Conservation (phyloP, 2,888 invertebrate species). For the Cryptus armator region DNA sequence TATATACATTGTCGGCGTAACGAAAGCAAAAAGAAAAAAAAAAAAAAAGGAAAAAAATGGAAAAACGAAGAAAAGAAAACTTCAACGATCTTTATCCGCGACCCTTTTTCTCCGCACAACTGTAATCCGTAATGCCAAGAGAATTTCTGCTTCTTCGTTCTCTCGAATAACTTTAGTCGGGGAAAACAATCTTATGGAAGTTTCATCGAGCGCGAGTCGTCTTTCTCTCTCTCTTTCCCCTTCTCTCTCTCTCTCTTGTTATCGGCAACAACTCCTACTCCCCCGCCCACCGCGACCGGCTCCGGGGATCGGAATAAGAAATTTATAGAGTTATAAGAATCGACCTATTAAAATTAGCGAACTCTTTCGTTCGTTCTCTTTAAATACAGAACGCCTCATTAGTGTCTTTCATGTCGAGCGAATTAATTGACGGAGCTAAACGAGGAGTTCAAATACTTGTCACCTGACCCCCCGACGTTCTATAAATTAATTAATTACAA, state of each 20-base stretch:
- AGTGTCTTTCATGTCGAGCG: not conserved
- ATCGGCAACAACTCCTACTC: conserved; percentile 9
- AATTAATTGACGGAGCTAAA: not conserved
- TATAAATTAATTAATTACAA: not conserved
- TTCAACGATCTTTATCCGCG: conserved; percentile 6
- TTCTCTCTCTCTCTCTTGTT: not conserved
- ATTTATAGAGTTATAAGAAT: conserved; percentile 49
- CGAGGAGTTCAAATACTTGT: not conserved
- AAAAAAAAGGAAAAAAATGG: conserved; percentile 26
- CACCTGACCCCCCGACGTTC: not conserved
- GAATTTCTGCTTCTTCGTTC: conserved; percentile 19
- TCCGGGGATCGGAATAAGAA: not conserved
- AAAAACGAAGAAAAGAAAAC: conserved; percentile 12
- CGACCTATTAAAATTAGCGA: conserved; percentile 39
- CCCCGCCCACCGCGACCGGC: not conserved
- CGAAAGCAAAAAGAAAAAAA: conserved; percentile 20
- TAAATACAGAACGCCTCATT: conserved; percentile 12
- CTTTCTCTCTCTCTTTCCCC: not conserved
- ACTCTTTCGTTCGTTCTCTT: conserved; percentile 16
- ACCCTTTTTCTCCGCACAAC: conserved; percentile 21
- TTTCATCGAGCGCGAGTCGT: conserved; percentile 32
- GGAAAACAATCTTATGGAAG: conserved; percentile 30
- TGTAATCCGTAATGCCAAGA: conserved; percentile 21
- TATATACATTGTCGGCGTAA: not conserved
- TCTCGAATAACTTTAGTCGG: conserved; percentile 36